Evolutionary conservation across 2,888 invertebrate genomes (phyloP).

Genomic region (Lomographa bimaculata): DNA sequence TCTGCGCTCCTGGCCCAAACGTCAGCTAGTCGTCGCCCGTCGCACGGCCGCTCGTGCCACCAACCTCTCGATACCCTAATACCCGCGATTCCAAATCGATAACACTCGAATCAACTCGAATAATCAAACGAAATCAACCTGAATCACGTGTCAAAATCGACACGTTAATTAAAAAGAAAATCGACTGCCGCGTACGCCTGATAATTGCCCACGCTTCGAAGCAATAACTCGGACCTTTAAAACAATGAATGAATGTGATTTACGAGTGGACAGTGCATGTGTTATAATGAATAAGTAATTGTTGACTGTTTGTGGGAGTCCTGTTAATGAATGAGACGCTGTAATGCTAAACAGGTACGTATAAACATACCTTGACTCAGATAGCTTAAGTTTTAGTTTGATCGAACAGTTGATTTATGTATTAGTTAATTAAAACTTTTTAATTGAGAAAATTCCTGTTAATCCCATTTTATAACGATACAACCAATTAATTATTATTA

Average conservation of each 20-base stretch:
- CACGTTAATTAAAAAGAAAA: slow-evolving; percentile 32
- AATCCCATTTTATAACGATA: too few species aligned
- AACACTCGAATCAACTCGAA: slow-evolving; percentile 58
- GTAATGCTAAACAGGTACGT: slow-evolving; percentile 41
- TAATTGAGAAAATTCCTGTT: background rate
- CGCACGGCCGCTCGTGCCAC: slow-evolving; percentile 61
- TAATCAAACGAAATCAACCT: slow-evolving; percentile 47
- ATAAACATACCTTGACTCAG: too few species aligned
- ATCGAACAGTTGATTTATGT: too few species aligned
- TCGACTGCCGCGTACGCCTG: slow-evolving; percentile 12
- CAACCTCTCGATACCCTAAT: slow-evolving; percentile 40
- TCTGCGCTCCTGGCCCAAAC: slow-evolving; percentile 57
- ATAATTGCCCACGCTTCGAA: too few species aligned
- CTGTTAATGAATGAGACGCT: slow-evolving; percentile 32
- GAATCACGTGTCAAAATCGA: slow-evolving; percentile 44
- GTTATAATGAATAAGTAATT: slow-evolving; percentile 42
- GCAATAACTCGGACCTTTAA: slow-evolving; percentile 5
- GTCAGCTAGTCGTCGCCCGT: slow-evolving; percentile 59
- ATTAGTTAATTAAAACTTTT: too few species aligned
- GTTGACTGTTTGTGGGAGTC: slow-evolving; percentile 35
- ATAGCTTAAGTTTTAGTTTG: too few species aligned
- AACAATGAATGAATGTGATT: slow-evolving; percentile 21
- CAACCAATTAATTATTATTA: too few species aligned
- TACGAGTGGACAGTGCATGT: slow-evolving; percentile 53
- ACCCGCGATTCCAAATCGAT: slow-evolving; percentile 69